A percentile compares a stretch with the other conserved stretches of the same genome.
Evolutionary conservation across 1,140 invertebrate genomes (phyloP).

Genomic region (Carposina sasakii): DNA sequence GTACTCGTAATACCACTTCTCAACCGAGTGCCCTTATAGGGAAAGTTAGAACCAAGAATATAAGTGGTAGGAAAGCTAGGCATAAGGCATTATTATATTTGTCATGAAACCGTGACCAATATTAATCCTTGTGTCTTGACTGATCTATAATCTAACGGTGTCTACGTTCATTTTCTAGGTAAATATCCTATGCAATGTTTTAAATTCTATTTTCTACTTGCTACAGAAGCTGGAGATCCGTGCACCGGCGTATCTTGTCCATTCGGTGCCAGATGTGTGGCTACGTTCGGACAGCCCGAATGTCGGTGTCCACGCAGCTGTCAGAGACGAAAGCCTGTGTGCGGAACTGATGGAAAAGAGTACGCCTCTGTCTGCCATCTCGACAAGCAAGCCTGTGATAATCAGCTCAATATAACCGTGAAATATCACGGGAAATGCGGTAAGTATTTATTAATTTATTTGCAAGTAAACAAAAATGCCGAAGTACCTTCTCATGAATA

Average conservation of each 20-base stretch:
- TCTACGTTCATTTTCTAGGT: too few relatives aligned
- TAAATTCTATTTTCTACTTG: too few relatives aligned
- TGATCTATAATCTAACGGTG: too few relatives aligned
- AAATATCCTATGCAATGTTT: too few relatives aligned
- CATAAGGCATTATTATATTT: too few relatives aligned
- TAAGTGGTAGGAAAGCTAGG: too few relatives aligned
- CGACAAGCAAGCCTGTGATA: constrained; percentile 81
- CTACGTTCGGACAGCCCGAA: constrained; percentile 81
- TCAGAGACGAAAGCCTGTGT: constrained; percentile 78
- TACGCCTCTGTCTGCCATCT: constrained; percentile 88
- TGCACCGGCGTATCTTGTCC: constrained; percentile 82
- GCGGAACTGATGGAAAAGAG: constrained; percentile 81
- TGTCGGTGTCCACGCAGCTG: constrained; percentile 87
- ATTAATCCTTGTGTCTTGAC: too few relatives aligned
- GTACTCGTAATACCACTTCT: neutral
- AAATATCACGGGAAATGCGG: constrained; percentile 93
- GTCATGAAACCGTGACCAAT: too few relatives aligned
- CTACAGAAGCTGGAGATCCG: constrained; percentile 82
- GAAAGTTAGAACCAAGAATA: too few relatives aligned
- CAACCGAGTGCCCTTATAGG: neutral
- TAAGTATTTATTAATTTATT: constrained; percentile 74
- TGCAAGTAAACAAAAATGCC: neutral
- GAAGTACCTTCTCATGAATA: too few relatives aligned
- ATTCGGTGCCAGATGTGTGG: constrained; percentile 83
- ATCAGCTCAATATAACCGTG: constrained; percentile 83